Conservation (phyloP, 2,113 vertebrate species). For the Otocyon megalotis region DNA sequence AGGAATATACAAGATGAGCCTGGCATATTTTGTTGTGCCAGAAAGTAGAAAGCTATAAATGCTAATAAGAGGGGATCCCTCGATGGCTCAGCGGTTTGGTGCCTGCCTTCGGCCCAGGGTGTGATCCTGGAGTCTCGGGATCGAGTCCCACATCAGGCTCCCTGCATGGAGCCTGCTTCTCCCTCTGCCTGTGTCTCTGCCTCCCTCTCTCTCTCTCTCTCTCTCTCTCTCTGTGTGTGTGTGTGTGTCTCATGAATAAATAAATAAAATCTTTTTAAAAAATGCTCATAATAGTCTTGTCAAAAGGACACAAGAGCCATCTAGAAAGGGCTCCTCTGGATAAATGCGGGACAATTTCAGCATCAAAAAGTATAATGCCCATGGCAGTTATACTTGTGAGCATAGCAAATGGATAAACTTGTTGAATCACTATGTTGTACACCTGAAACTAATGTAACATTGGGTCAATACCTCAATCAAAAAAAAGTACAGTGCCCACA, state of each 20-base stretch:
- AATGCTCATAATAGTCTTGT: conserved; percentile 47
- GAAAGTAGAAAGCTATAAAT: conserved; percentile 63
- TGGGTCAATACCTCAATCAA: neutral
- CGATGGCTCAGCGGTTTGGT: too few relatives aligned
- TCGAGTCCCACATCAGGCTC: too few relatives aligned
- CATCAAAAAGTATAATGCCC: conserved; percentile 33
- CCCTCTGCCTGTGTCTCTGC: too few relatives aligned
- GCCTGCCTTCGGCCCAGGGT: too few relatives aligned
- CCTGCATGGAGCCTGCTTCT: too few relatives aligned
- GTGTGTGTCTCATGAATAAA: too few relatives aligned
- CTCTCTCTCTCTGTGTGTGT: too few relatives aligned
- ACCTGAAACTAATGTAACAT: neutral
- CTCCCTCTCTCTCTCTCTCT: too few relatives aligned
- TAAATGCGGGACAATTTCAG: conserved; percentile 55
- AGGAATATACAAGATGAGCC: conserved; percentile 11
- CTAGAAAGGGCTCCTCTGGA: conserved; percentile 10
- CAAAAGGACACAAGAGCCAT: conserved; percentile 45
- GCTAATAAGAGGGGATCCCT: neutral
- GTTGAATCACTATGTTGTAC: neutral
- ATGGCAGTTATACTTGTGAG: neutral
- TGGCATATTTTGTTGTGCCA: conserved; percentile 45
- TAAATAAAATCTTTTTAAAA: neutral
- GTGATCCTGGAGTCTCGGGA: too few relatives aligned
- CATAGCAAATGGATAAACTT: neutral
- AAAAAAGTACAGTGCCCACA: conserved; percentile 32